These are phyloP conservation scores for Drosophila affinis DNA, from an alignment of 2,888 invertebrate genomes.

Conservation along the genomic window DNA sequence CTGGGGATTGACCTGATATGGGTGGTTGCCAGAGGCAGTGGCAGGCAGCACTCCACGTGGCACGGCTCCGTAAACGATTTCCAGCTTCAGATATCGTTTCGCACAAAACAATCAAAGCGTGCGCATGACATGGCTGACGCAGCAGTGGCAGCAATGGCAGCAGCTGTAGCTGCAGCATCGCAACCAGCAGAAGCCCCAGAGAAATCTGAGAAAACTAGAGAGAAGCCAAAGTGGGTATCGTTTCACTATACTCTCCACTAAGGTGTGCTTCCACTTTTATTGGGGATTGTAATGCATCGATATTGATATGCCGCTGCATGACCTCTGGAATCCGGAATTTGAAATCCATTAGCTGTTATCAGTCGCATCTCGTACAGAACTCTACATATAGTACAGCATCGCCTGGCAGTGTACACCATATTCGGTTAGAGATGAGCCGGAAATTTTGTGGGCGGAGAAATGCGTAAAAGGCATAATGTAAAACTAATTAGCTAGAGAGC, in stretches of 20 bases:
- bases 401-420: background rate
- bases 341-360: too few species aligned
- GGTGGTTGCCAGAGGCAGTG: background rate
- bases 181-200: slow-evolving; percentile 12
- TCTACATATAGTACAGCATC: too few species aligned
- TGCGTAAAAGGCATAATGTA: slow-evolving; percentile 51
- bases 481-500: slow-evolving; percentile 62
- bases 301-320: background rate
- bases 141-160: slow-evolving; percentile 11
- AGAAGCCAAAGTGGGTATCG: slow-evolving; percentile 8
- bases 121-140: slow-evolving; percentile 36
- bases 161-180: slow-evolving; percentile 14
- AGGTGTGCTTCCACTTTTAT: too few species aligned
- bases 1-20: background rate
- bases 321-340: too few species aligned
- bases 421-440: slow-evolving; percentile 15
- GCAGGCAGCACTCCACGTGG: slow-evolving; percentile 41
- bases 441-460: slow-evolving; percentile 49
- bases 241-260: background rate
- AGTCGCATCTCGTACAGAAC: too few species aligned
- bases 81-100: slow-evolving; percentile 41
- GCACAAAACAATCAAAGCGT: slow-evolving; percentile 51
- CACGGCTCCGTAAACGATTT: slow-evolving; percentile 33
- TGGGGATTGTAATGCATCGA: background rate
- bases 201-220: slow-evolving; percentile 24